Evolutionary conservation across 2,888 invertebrate species (phyloP).

Genomic region (Tipula confusa): DNA sequence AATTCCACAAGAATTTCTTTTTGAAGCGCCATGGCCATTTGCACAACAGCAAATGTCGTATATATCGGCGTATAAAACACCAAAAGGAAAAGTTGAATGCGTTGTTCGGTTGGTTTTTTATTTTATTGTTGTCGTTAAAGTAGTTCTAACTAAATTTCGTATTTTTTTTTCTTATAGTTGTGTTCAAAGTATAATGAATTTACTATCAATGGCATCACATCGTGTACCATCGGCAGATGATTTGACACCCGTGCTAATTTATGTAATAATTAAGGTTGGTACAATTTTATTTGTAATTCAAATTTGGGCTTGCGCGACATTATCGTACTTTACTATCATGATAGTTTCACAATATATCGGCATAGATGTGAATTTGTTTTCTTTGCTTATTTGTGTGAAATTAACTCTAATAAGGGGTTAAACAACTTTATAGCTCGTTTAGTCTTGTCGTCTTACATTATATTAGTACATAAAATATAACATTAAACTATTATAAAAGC

Average conservation of each 20-base stretch:
- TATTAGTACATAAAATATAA: too few species aligned
- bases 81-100: constrained; percentile 69
- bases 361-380: too few species aligned
- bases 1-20: constrained; percentile 77
- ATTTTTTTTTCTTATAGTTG: constrained; percentile 57
- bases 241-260: constrained; percentile 93
- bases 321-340: not conserved
- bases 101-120: constrained; percentile 45
- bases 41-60: constrained; percentile 86
- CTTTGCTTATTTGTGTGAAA: too few species aligned
- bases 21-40: constrained; percentile 94
- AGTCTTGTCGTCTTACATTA: too few species aligned
- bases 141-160: not conserved
- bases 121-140: not conserved
- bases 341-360: too few species aligned
- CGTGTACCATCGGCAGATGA: constrained; percentile 88
- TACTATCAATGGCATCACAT: constrained; percentile 79
- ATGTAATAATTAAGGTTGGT: constrained; percentile 84
- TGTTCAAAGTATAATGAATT: constrained; percentile 89
- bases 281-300: too few species aligned
- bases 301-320: too few species aligned
- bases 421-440: too few species aligned
- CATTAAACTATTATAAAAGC: too few species aligned
- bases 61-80: constrained; percentile 86
- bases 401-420: too few species aligned